Evolutionary conservation across 2,797 vertebrate genomes (phyloP), one percentile per base, ranked within the genome.

Genomic region (Sebastes baramenuke): DNA sequence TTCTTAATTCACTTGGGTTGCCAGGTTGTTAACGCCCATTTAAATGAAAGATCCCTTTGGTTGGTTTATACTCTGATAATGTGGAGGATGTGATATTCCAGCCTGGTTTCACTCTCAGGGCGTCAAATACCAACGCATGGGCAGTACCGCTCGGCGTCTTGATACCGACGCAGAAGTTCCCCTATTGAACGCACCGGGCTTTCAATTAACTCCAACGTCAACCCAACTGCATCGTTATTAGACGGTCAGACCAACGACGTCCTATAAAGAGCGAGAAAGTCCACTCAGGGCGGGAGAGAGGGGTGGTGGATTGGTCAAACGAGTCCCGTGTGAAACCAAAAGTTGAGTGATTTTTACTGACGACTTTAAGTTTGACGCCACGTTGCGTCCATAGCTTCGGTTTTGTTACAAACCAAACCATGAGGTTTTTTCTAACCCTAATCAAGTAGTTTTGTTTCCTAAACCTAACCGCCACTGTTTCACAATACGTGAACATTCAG

Each of bases 131-230:
- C 14, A 7, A 52, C 7, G 46, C 46, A n/a, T n/a, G 46, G 46
- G 20, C 18, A 46, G 42, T 46, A 18, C 18, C 16, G 0, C 42
- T 49, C 18, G 42, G 42, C 20, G 20, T 52, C 49, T 52, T 52
- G 8, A 52, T 54, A n/a, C 49, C 2, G 20, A 2, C 6, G 18
- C 46, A 49, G 16, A 49, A 49, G 18, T 0, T 20, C 18, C 18
- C 46, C 46, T 8, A 49, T 49, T 4, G 46, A 18, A 49, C 18
- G 8, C 46, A 49, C 46, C 46, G 46, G 46, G 46, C 46, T 49
- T 49, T 49, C 46, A 49, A 20, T 49, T 49, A 49, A 49, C 46
- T 18, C 46, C 46, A 49, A 0, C 0, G 46, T 49, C 0, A 49
- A 49, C 18, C 46, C 46, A 49, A 20, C 46, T 49, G 46, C 46